Evolutionary conservation across 2,888 invertebrate species (phyloP).

Genomic region (Tiphia femorata): DNA sequence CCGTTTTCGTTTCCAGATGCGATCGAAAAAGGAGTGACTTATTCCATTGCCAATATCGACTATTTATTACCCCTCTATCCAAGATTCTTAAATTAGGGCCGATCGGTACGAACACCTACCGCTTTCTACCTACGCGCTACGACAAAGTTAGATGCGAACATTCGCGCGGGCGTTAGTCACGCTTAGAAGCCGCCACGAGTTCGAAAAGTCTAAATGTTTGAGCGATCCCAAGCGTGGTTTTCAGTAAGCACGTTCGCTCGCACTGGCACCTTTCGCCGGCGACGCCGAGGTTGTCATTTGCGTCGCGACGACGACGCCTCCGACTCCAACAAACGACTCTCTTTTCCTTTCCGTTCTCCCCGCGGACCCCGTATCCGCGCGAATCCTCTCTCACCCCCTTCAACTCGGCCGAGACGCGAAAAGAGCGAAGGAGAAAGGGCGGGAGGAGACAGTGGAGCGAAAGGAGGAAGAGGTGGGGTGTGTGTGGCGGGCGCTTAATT

Average conservation of each 20-base stretch:
- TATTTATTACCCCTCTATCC: no score
- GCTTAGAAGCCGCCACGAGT: not conserved
- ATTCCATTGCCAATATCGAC: no score
- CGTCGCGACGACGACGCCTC: conserved; percentile 1
- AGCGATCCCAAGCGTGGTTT: not conserved
- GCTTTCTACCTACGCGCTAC: not conserved
- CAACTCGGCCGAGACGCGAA: no score
- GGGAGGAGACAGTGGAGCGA: not conserved
- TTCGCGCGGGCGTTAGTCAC: not conserved
- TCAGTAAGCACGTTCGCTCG: not conserved
- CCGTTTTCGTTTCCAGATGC: no score
- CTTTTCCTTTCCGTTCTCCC: not conserved
- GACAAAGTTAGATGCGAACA: not conserved
- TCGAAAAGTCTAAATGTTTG: not conserved
- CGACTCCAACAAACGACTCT: conserved; percentile 2
- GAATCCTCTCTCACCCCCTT: not conserved
- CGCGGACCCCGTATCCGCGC: not conserved
- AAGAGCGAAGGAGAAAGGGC: not conserved
- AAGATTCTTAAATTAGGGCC: no score
- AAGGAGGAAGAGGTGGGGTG: conserved; percentile 14
- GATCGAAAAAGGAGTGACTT: no score
- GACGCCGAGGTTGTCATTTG: conserved; percentile 1
- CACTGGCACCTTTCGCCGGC: not conserved
- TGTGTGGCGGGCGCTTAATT: conserved; percentile 56
- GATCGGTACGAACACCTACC: no score